Evolutionary conservation across 2,113 vertebrate genomes (phyloP), one percentile per base, ranked within the genome.

Genomic region (Amblyopsis rosae): DNA sequence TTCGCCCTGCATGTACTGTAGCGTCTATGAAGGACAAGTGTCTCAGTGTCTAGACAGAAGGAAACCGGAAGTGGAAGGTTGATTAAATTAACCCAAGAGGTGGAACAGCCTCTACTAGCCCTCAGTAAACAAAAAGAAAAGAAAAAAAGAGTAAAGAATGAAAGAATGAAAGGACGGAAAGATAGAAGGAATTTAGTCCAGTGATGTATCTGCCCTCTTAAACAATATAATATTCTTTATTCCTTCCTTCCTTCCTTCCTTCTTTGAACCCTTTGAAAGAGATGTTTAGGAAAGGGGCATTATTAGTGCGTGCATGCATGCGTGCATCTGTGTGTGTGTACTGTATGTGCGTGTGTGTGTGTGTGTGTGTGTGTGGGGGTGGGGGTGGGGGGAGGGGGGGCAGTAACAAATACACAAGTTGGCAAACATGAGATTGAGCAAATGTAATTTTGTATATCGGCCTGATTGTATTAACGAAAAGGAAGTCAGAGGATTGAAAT

Each of bases 391-490:
- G 53, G 61, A 59, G 65, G 59, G 69, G 63, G 62, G 49, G 10
- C 35, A 67, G 72, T 15, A 75, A 76, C 70, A 82, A 78, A 80
- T 59, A 72, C 51, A 69, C 16, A 69, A 80, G 65, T 87, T 89
- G 77, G 80, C 69, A 86, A 87, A 86, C 65, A 73, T 59, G 53
- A 64, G 57, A 72, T 55, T 65, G 65, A 49, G 61, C 69, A 76
- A 79, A 84, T 60, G 68, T 57, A 51, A 26, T 74, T 81, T 71
- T 82, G 79, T 73, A 73, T 74, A 53, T 41, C 62, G 73, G 79
- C 72, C 82, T 75, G 72, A 77, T 87, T 79, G 67, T 66, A 81
- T 79, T 70, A 68, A 75, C 75, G 64, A 76, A 56, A 49, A 70
- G 67, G 49, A 79, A 81, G 62, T 71, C 59, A 6, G 59, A 67